Base-by-base conservation (phyloP, 64 coral and sea anemone species). In the Orbicella faveolata region DNA sequence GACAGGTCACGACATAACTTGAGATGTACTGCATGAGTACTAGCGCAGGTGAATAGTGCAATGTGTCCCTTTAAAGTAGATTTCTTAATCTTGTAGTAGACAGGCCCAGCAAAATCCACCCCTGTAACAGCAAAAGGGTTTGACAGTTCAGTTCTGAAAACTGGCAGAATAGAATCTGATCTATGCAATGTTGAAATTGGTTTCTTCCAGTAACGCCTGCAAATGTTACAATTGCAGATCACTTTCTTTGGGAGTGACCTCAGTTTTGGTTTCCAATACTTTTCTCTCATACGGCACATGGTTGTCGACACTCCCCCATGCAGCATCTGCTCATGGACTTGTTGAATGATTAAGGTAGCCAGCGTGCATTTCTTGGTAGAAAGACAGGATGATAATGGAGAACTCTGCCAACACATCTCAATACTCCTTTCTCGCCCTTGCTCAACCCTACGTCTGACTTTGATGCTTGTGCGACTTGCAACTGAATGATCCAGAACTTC, bases 41-140 rank as follows among this genome's bases (percentile, higher is more conserved):
- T 79, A 14, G 81, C 54, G 15, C 90, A 92, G 19, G 90, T 87
- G 26, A 92, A 92, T 55, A 92, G 74, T 2, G 91, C 77, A 63
- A 88, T 81, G 84, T 93, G 82, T 19, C 77, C 79, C 59, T 94
- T 92, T 11, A 33, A 64, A 37, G 9, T 36, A 2, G 63, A 12
- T 75, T 90, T 93, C 12, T 57, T 54, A n/a, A 33, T 75, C 36
- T 90, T 92, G 61, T 90, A 51, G 33, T 90, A 75, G 21, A 96
- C 25, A 59, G 94, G 94, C 75, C 94, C 85, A 11, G 83, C 91
- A 74, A 94, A 90, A 78, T 94, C 93, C 48, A 94, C 88, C 9
- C 89, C 93, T 57, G 81, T 90, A 1, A 81, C 89, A 9, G 17
- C 30, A 19, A 94, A 88, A 6, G 89, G 88, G 18, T 79, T 59